Base-by-base conservation (phyloP, 2,113 vertebrate species). In the Triplophysa dalaica region DNA sequence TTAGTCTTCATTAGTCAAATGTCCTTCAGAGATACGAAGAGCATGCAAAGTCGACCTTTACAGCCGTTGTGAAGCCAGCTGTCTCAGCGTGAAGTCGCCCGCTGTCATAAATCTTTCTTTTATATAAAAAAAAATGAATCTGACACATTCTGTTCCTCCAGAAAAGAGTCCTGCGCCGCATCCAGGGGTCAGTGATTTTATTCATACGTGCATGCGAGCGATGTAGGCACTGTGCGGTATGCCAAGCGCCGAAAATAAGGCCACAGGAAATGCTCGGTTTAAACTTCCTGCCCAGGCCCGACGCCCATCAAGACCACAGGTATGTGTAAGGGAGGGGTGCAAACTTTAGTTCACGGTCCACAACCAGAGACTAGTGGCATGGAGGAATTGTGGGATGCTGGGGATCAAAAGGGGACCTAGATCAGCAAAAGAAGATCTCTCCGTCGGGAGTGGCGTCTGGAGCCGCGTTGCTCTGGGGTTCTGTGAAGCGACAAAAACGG, bases 361-460 rank as follows among this genome's bases (percentile, higher is more conserved):
- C 52, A 24, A 48, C 72, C 58, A 62, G 72, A 75, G 72, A 48
- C 38, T 21, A 11, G 21, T 14, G 13, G 54, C 21, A n/a, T 45
- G 8, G 8, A 60, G 61, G 76, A 58, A 60, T 48, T 21, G 38
- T 70, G 54, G 45, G 45, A 38, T 38, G 7, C 5, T 38, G 33
- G 33, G 33, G 33, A 38, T 38, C 33, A 54, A 69, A 68, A 16
- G 45, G 11, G 17, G 54, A 45, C 22, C 38, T 24, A 8, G 16
- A n/a, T 85, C 79, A 87, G 81, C 84, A 87, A 77, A 81, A 84
- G 65, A 72, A 84, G 6, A 87, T 77, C 24, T 80, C 73, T 52
- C 80, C 80, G 0, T 84, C 77, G 1, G 33, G 11, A 16, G 68
- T 70, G 4, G 81, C 9, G 0, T 81, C 78, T 13, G 80, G 50